Evolutionary conservation across 1,140 invertebrate species (phyloP), one percentile per base, ranked within the genome.

Genomic region (Dinoponera quadriceps): DNA sequence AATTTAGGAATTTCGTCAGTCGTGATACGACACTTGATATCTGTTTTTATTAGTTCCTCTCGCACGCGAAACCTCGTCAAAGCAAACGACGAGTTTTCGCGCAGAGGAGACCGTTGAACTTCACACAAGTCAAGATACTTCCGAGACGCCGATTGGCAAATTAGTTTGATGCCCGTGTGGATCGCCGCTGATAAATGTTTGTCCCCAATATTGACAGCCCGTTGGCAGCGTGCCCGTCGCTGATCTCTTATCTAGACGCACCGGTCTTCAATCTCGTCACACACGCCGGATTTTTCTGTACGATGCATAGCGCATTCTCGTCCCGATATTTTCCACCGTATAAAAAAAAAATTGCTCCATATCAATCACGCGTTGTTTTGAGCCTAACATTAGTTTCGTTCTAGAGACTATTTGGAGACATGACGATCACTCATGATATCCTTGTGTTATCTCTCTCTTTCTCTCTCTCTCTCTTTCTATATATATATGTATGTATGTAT

Each of bases 111-210:
- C 9, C 9, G 38, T 44, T 44, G 38, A 44, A 44, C 38, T 44
- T 9, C 3, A 9, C 38, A n/a, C 0, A 44, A 44, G 7, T 44
- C 38, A 9, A n/a, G 4, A 68, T 44, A 14, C 18, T 69, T 68
- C 7, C n/a, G 20, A 48, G 25, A 33, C 57, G 48, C 57, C 65
- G 44, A 57, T 25, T 14, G 22, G 14, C 27, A 22, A 65, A 57
- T 71, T 69, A 48, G n/a, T 38, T 3, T 44, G 65, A 59, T 25
- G 33, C 25, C 25, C 44, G 65, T 2, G 9, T 22, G 29, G 13
- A 57, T 71, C 44, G 59, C 20, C 33, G 57, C 29, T 57, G 75
- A 78, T 69, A 80, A 59, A 80, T 51, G 73, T 65, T 71, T 80
- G 51, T 22, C 13, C 20, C 33, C 57, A 22, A 71, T 71, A 71